Conservation (phyloP, 2,797 vertebrate species). For the Tapirus indicus region DNA sequence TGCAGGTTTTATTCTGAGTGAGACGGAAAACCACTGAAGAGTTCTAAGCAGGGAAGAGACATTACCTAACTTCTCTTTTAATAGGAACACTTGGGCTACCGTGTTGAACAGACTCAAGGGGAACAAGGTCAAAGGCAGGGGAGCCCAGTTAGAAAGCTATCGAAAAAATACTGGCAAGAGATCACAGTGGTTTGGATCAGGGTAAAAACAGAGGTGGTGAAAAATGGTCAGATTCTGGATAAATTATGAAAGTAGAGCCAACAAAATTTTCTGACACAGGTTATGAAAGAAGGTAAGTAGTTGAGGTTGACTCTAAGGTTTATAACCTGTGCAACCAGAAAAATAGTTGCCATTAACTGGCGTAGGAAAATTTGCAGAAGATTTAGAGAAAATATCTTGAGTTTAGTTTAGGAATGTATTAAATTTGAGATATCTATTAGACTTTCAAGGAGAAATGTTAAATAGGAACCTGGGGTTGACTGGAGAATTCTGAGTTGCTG, state of each 20-base stretch:
- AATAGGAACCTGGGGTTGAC: background rate
- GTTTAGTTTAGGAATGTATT: slow-evolving; percentile 10
- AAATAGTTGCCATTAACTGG: background rate
- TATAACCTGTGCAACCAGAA: background rate
- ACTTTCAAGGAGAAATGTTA: background rate
- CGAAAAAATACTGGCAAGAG: background rate
- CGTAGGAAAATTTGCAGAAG: background rate
- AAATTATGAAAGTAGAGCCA: background rate
- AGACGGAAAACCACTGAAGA: background rate
- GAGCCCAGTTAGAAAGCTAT: background rate
- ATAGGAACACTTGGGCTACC: background rate
- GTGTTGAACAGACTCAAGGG: background rate
- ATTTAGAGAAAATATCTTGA: background rate
- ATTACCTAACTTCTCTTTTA: background rate
- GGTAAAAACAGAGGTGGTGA: background rate
- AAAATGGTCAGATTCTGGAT: background rate
- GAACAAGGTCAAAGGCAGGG: background rate
- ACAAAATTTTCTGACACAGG: background rate
- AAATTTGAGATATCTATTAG: background rate
- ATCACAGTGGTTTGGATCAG: background rate
- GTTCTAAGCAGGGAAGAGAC: background rate
- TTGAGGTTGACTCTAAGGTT: background rate
- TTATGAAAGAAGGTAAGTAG: background rate
- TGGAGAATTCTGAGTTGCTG: background rate
- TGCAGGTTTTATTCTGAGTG: background rate